Evolutionary conservation across 2,797 vertebrate species (phyloP), one percentile per base, ranked within the genome.

Genomic region (Aratinga solstitialis): DNA sequence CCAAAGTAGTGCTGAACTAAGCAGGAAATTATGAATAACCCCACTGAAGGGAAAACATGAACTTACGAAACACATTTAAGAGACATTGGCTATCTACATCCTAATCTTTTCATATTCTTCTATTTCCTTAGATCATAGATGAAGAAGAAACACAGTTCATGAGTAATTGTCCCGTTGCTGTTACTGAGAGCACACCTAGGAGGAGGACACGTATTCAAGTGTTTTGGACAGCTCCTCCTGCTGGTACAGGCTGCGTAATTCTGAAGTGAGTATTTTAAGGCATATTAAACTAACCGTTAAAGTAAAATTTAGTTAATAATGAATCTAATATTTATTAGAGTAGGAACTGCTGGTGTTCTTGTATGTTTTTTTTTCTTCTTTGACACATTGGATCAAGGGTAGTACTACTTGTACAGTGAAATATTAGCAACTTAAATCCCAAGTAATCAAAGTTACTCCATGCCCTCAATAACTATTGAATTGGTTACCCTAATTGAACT

Each of bases 111-210:
- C 24, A 54, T 20, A 1, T 61, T 65, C 20, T 68, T 96, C 75
- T 87, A 12, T 94, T 96, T 96, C 86, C 93, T 47, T 94, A 99
- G 99, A 99, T 99, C 95, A 99, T 99, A 95, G 99, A 99, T 93
- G 99, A 99, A 94, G 99, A 99, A 90, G 99, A 99, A 97, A 99
- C 99, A 6, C 99, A 99, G 95, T 99, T 98, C 95, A 99, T 99
- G 99, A 99, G 99, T 87, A 99, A 99, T 95, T 99, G 99, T 95
- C 99, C 99, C 0, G 99, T 99, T 27, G 99, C 99, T 9, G 99
- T 99, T 92, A 99, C 99, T 8, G 99, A 99, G 95, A 99, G 99
- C 96, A 99, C 99, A 2, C 99, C 99, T 8, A 98, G 99, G 10
- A 98, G 99, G 53, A 98, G 99, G 88, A 99, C 98, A 4, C 98